These are phyloP conservation scores for Anaspis maculata DNA, from an alignment of 2,888 invertebrate species.

Conservation along the genomic window DNA sequence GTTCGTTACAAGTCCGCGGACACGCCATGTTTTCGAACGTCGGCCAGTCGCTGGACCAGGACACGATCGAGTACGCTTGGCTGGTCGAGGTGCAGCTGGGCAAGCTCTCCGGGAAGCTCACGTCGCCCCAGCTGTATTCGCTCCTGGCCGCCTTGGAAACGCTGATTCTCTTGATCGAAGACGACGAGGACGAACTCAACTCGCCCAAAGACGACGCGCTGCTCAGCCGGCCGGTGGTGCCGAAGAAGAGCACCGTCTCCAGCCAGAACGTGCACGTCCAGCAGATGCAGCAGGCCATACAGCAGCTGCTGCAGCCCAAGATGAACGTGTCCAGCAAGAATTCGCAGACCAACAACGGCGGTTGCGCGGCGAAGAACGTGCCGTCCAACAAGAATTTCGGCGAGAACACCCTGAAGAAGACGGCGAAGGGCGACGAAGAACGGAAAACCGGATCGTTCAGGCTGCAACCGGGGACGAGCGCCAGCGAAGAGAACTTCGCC, in stretches of 20 bases:
- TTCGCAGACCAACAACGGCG: slow-evolving; percentile 16
- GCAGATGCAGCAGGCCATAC: slow-evolving; percentile 31
- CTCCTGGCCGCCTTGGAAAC: slow-evolving; percentile 84
- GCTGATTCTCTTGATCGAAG: slow-evolving; percentile 72
- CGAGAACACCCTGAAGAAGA: slow-evolving; percentile 8
- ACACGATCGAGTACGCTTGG: slow-evolving; percentile 97
- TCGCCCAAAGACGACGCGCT: slow-evolving; percentile 67
- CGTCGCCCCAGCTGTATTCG: slow-evolving; percentile 81
- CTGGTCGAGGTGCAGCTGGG: slow-evolving; percentile 90
- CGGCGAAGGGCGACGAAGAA: slow-evolving; percentile 22
- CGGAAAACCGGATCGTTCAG: slow-evolving; percentile 25
- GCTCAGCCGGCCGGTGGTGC: slow-evolving; percentile 52
- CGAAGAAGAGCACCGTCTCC: slow-evolving; percentile 24
- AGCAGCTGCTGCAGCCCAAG: slow-evolving; percentile 30
- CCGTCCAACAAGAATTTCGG: slow-evolving; percentile 14
- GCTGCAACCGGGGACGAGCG: slow-evolving; percentile 4
- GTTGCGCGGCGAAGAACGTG: slow-evolving; percentile 12
- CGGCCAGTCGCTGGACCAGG: slow-evolving; percentile 81
- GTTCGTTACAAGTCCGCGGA: slow-evolving; percentile 81
- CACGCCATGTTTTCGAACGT: slow-evolving; percentile 95
- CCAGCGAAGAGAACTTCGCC: slow-evolving; percentile 1
- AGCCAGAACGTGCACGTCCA: slow-evolving; percentile 31
- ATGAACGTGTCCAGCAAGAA: slow-evolving; percentile 19
- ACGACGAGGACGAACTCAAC: slow-evolving; percentile 83
- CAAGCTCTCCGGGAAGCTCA: slow-evolving; percentile 84